phyloP scores from a whole-genome alignment of 1,140 invertebrate species.

The Oscheius sp. region DNA sequence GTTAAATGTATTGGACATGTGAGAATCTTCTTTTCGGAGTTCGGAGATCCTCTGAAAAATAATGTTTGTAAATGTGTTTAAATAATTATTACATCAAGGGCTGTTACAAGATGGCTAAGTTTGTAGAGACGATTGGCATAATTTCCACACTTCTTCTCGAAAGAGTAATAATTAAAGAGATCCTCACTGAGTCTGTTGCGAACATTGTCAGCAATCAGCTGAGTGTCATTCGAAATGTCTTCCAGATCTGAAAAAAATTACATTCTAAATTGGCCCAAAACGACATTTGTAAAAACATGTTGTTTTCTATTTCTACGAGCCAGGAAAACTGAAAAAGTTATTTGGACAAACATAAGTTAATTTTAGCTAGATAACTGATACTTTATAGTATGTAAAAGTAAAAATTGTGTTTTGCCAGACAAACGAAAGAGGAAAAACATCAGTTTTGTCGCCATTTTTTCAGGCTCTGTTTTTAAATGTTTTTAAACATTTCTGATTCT shows the following conservation, averaged over 20 bases:
- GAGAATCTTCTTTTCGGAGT: background rate
- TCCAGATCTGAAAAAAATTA: constrained; percentile 5
- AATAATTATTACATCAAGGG: background rate
- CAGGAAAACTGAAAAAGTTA: too few relatives aligned
- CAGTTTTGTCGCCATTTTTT: too few relatives aligned
- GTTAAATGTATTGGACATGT: background rate
- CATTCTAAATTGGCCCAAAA: too few relatives aligned
- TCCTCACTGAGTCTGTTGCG: constrained; percentile 1
- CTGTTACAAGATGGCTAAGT: background rate
- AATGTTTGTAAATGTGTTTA: background rate
- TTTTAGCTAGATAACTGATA: too few relatives aligned
- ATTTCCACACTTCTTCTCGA: background rate
- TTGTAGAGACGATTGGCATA: constrained; percentile 18
- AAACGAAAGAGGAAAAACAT: too few relatives aligned
- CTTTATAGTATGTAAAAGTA: too few relatives aligned
- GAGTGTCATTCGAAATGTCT: background rate
- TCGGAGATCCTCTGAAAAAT: background rate
- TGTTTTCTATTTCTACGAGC: too few relatives aligned
- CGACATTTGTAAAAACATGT: too few relatives aligned
- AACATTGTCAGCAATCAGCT: background rate
- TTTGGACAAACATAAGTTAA: too few relatives aligned
- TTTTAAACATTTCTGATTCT: too few relatives aligned
- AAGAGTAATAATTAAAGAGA: constrained; percentile 21
- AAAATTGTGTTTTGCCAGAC: too few relatives aligned
- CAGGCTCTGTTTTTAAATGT: too few relatives aligned